Evolutionary conservation across 2,113 vertebrate genomes (phyloP).

Genomic region (Xenopus laevis): DNA sequence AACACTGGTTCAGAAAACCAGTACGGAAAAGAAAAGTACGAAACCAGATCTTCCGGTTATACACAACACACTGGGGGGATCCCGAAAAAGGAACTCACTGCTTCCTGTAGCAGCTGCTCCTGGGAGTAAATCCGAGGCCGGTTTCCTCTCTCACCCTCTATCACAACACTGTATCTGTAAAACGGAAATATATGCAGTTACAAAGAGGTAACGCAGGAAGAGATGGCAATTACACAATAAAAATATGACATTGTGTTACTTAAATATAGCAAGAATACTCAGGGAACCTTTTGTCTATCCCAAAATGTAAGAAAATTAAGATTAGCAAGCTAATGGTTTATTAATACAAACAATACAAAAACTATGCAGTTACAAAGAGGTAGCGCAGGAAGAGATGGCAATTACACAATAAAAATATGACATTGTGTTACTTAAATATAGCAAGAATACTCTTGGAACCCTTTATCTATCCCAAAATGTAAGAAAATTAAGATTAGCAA

Average conservation of each 20-base stretch:
- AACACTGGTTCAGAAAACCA: background rate
- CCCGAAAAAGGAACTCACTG: slow-evolving; percentile 69
- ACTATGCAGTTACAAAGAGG: too few relatives aligned
- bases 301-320: too few relatives aligned
- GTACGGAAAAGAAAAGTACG: too few relatives aligned
- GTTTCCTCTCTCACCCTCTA: slow-evolving; percentile 89
- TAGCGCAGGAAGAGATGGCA: too few relatives aligned
- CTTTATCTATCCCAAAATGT: too few relatives aligned
- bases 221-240: background rate
- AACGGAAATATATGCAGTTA: slow-evolving; percentile 9
- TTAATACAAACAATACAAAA: too few relatives aligned
- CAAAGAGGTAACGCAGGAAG: slow-evolving; percentile 10
- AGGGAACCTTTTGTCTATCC: too few relatives aligned
- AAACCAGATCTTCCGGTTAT: background rate
- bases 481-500: too few relatives aligned
- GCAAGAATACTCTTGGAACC: too few relatives aligned
- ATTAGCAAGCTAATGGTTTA: too few relatives aligned
- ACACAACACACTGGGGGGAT: background rate
- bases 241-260: background rate
- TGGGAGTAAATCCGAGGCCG: slow-evolving; percentile 87
- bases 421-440: too few relatives aligned
- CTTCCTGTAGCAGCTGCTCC: slow-evolving; percentile 92
- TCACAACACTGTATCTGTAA: slow-evolving; percentile 85
- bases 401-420: too few relatives aligned
- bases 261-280: background rate